Evolutionary conservation across 2,797 vertebrate species (phyloP), one percentile per base, ranked within the genome.

Genomic region (Leucoraja ocellata): DNA sequence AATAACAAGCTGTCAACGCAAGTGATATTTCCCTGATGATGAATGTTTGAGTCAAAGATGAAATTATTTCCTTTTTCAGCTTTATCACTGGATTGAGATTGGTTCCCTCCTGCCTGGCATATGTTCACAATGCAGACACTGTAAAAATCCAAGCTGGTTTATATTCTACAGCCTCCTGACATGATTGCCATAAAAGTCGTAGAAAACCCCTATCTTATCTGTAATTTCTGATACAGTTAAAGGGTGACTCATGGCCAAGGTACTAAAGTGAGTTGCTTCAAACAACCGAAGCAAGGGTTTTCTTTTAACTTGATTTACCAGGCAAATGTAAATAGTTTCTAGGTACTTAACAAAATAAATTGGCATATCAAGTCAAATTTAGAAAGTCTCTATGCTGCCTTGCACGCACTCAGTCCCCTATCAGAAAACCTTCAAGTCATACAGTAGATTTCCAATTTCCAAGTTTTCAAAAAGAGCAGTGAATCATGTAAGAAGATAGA

Each of bases 1-100:
- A 74, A 92, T 92, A 92, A 92, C 90, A 92, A 92, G 90, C 68
- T 74, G 90, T 88, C 84, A 88, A 88, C 84, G 68, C 84, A 88
- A 86, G 84, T 36, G 84, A 88, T 88, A 88, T 74, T 92, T 92
- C 76, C 90, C 71, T 92, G 90, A 74, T 74, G 68, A 92, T 92
- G 90, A 92, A 74, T 73, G 68, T 92, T 54, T 71, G 76, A 74
- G 90, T 92, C 71, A 28, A 92, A 92, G 39, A 92, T 76, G 68
- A 92, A 76, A 92, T 92, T 73, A 73, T 92, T 91, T 54, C 25
- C 39, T 54, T 92, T 54, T 73, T 13, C 36, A 92, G 39, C 39
- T 92, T 92, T 58, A 46, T 76, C 90, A 73, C 28, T 73, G 28
- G 32, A 46, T 13, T 65, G 36, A 68, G 21, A 73, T 10, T 16